phyloP scores from a whole-genome alignment of 2,888 invertebrate species.

The Agrotis clavis region DNA sequence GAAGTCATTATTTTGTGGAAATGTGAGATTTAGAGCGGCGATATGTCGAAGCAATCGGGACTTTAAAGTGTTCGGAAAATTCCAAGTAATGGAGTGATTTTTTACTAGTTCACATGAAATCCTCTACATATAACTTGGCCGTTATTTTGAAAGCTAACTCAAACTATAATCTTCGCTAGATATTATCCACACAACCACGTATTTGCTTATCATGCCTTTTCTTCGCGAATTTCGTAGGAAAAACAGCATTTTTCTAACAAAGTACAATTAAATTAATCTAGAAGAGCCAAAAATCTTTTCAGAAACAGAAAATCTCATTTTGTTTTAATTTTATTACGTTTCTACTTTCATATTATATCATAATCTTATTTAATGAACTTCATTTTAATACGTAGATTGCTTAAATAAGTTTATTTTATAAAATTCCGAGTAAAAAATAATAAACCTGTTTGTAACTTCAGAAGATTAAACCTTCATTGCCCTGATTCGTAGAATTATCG shows the following conservation, averaged over 20 bases:
- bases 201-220: background rate
- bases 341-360: slow-evolving; percentile 1
- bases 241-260: background rate
- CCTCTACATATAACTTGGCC: slow-evolving; percentile 39
- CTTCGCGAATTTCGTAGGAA: background rate
- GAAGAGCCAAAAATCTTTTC: slow-evolving; percentile 11
- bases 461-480: background rate
- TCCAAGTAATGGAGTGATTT: slow-evolving; percentile 60
- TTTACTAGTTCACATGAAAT: slow-evolving; percentile 55
- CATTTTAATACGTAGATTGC: background rate
- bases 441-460: background rate
- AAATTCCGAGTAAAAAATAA: slow-evolving; percentile 8
- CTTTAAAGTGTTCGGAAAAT: slow-evolving; percentile 56
- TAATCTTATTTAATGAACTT: slow-evolving; percentile 8
- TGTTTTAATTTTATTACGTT: slow-evolving; percentile 15
- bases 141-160: background rate
- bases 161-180: background rate
- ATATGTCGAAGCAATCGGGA: slow-evolving; percentile 54
- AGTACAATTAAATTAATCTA: background rate
- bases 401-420: background rate
- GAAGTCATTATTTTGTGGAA: slow-evolving; percentile 59
- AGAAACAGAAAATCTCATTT: slow-evolving; percentile 7
- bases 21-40: slow-evolving; percentile 59
- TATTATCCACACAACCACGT: background rate
- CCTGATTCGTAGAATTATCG: background rate